Conservation (phyloP, 2,797 vertebrate genomes). For the Lindbergichthys nudifrons region DNA sequence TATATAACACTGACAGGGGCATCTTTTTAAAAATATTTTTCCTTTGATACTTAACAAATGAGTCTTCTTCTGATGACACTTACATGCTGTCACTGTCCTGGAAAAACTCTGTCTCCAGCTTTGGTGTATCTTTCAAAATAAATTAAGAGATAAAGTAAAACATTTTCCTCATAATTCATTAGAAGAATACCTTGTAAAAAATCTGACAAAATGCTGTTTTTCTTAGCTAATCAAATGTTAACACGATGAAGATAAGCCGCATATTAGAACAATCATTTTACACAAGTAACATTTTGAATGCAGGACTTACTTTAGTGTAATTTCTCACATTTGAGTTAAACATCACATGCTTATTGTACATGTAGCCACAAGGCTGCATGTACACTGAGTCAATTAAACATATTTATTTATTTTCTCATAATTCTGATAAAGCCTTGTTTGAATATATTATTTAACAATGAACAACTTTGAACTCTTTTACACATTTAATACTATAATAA, state of each 20-base stretch:
- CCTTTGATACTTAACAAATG: not conserved
- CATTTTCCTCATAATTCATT: not conserved
- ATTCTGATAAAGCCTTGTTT: not conserved
- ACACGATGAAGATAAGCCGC: not conserved
- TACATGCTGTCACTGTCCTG: not conserved
- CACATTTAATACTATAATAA: slow-evolving; percentile 19
- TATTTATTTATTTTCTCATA: not conserved
- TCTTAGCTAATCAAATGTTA: not conserved
- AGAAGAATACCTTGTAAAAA: not conserved
- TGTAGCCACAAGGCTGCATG: not conserved
- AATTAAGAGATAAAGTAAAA: not conserved
- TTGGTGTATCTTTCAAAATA: not conserved
- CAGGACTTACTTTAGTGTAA: not conserved
- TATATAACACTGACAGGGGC: not conserved
- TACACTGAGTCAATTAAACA: not conserved
- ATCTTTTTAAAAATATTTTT: too few species aligned
- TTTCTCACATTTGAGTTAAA: not conserved
- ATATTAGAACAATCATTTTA: not conserved
- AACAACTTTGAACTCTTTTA: not conserved
- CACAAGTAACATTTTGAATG: not conserved
- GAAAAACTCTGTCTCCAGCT: not conserved
- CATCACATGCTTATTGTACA: not conserved
- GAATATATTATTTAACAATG: not conserved
- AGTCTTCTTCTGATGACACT: not conserved
- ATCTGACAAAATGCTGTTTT: not conserved